Evolutionary conservation across 2,113 vertebrate genomes (phyloP), one percentile per base, ranked within the genome.

Genomic region (Phainopepla nitens): DNA sequence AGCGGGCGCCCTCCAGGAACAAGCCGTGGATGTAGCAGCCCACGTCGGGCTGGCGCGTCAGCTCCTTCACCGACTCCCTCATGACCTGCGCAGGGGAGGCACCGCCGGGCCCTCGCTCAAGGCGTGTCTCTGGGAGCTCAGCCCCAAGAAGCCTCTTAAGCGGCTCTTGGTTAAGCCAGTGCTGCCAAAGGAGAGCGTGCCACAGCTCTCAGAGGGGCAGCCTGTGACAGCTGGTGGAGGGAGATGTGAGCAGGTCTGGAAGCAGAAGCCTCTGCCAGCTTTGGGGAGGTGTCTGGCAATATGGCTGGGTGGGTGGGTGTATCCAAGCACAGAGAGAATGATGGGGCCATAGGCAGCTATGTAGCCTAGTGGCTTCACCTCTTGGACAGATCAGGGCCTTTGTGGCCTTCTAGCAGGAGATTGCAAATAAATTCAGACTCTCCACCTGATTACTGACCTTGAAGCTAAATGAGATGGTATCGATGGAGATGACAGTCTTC

Each of bases 1-100:
- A 99, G 80, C 98, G 95, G 49, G 99, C 99, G 0, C 99, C 99
- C 96, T 99, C 99, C 64, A 99, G 96, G 94, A 99, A 99, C 78
- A 99, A 94, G 42, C 99, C 99, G 0, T 98, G 91, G 94, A 99
- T 99, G 94, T 98, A 99, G 96, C 99, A 99, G 56, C 99, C 99
- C 5, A 90, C 41, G 2, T 82, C 0, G 1, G 99, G 99, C n/a
- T 94, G 98, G 45, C 8, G 8, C 3, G 64, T 93, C 87, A 99
- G 97, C 72, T 98, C 97, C 1, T 94, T 84, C 27, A 60, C 89
- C 0, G 98, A 41, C 82, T 97, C 91, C 42, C 50, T 65, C 92
- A 98, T 96, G 5, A 99, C 98, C 99, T 99, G 96, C 24, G 17
- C 33, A 16, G 47, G 44, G 64, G 29, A 82, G 51, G 0, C 1